Percentiles rank a stretch among this genome's conserved stretches.
Conservation (phyloP, 2,888 invertebrate genomes). For the Chrysolina haemoptera region DNA sequence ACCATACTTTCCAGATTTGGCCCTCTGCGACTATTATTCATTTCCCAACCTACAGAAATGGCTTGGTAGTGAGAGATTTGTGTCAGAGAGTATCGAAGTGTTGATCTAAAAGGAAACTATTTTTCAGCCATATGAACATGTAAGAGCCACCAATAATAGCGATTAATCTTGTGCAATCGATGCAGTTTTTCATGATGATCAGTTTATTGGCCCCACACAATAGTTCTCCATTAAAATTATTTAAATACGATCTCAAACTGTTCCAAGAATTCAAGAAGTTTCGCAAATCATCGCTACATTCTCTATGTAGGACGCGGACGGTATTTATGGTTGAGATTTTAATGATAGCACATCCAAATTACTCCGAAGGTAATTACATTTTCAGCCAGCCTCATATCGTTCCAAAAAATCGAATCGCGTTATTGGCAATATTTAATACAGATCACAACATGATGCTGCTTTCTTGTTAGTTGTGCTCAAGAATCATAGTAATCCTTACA, state of each 20-base stretch:
- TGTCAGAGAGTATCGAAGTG: no score
- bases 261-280: neutral
- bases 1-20: no score
- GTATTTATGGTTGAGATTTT: constrained; percentile 4
- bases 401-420: neutral
- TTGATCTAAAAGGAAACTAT: no score
- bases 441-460: constrained; percentile 9
- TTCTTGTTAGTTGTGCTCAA: neutral
- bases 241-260: neutral
- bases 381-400: neutral
- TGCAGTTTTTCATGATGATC: neutral
- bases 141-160: neutral
- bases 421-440: constrained; percentile 12
- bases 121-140: neutral
- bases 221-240: neutral
- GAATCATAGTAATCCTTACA: constrained; percentile 2
- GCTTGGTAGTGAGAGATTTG: no score
- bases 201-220: neutral
- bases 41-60: no score
- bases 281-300: constrained; percentile 19
- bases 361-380: neutral
- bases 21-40: no score
- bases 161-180: neutral
- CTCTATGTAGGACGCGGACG: constrained; percentile 7
- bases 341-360: constrained; percentile 29